phyloP scores from a whole-genome alignment of 2,113 vertebrate species.

The Colius striatus region DNA sequence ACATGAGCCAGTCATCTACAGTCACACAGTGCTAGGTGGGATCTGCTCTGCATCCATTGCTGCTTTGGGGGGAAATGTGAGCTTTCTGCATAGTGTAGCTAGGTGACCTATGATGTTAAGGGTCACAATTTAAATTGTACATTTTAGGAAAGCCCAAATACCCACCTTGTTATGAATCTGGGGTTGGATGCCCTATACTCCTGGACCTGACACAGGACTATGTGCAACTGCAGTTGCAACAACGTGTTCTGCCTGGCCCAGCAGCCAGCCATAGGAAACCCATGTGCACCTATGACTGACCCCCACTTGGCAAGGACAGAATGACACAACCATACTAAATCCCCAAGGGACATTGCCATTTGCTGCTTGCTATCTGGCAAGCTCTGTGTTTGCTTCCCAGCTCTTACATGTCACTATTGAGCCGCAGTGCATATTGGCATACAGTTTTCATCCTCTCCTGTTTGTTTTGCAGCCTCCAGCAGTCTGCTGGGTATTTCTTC shows the following conservation, averaged over 20 bases:
- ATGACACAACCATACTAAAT: neutral
- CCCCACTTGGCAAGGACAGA: neutral
- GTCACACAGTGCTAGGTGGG: neutral
- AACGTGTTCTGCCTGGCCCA: neutral
- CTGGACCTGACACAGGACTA: neutral
- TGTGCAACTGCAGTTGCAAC: neutral
- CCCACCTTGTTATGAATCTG: neutral
- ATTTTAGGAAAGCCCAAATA: neutral
- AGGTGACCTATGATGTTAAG: neutral
- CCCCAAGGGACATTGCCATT: neutral
- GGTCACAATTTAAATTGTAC: neutral
- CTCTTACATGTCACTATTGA: neutral
- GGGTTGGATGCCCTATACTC: neutral
- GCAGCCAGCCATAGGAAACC: neutral
- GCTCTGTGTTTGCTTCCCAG: neutral
- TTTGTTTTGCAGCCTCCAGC: neutral
- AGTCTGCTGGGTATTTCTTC: neutral
- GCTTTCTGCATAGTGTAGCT: neutral
- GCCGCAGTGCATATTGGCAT: neutral
- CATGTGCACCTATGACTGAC: neutral
- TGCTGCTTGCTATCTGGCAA: neutral
- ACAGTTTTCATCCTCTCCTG: neutral
- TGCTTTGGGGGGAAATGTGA: neutral
- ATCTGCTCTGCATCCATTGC: neutral
- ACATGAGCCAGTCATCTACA: neutral